These are phyloP conservation scores for Athetis lepigone DNA, from an alignment of 2,888 invertebrate genomes.

Conservation along the genomic window DNA sequence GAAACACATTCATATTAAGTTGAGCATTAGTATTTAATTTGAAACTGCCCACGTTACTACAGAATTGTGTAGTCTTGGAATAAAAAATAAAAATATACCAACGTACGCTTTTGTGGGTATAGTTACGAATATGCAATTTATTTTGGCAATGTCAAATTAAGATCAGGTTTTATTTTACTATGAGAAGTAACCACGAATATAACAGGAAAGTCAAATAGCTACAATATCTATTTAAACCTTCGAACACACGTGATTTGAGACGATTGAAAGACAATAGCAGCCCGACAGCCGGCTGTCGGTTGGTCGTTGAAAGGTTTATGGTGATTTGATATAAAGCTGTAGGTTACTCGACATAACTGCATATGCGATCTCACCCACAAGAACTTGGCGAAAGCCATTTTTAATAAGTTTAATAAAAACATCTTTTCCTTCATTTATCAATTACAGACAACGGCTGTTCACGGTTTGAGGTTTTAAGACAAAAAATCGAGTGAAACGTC, in stretches of 20 bases:
- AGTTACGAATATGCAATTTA: background rate
- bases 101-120: background rate
- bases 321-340: too few relatives aligned
- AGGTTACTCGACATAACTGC: background rate
- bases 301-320: too few relatives aligned
- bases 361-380: slow-evolving; percentile 2
- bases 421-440: slow-evolving; percentile 49
- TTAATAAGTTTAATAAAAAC: slow-evolving; percentile 20
- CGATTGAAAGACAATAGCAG: too few relatives aligned
- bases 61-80: background rate
- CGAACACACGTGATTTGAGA: too few relatives aligned
- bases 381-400: slow-evolving; percentile 31
- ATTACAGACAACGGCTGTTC: slow-evolving; percentile 61
- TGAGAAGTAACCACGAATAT: too few relatives aligned
- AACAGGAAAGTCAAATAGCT: too few relatives aligned
- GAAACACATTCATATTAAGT: slow-evolving; percentile 45
- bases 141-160: background rate
- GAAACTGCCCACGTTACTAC: slow-evolving; percentile 17
- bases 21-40: slow-evolving; percentile 36
- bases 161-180: too few relatives aligned
- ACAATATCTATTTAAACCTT: too few relatives aligned
- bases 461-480: slow-evolving; percentile 68
- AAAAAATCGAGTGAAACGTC: slow-evolving; percentile 78
- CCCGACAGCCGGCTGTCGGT: too few relatives aligned
- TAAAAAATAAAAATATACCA: background rate